Evolutionary conservation across 2,113 vertebrate genomes (phyloP), one percentile per base, ranked within the genome.

Genomic region (Otolemur garnettii): DNA sequence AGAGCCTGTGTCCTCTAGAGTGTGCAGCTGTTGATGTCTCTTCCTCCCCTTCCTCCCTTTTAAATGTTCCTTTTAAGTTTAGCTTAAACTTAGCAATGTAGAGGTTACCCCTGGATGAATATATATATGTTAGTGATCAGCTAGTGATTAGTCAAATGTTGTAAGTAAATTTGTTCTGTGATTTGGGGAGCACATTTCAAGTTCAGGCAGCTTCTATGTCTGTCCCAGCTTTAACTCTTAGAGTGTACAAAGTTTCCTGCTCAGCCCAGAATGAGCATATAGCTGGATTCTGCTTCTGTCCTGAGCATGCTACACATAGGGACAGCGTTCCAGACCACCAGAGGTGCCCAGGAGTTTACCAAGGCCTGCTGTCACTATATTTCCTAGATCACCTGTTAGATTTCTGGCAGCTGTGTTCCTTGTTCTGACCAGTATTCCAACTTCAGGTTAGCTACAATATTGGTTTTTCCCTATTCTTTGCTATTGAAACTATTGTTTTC

Each of bases 341-440:
- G 50, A 35, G 22, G 7, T 4, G 4, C 2, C 53, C 42, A 30
- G 79, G 38, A 75, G 45, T 4, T 19, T 4, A 4, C 14, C 26
- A 19, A 9, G 69, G 33, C 53, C 62, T 33, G 1, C 13, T 2
- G 0, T 7, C 35, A 18, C 14, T 1, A 0, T n/a, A 0, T 86
- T 42, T 55, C 26, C 64, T 38, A 3, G 64, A 4, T 38, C 42
- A 26, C 10, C 64, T 22, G 17, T n/a, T 53, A 38, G 7, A 38
- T 71, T 62, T 22, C 55, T 10, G 21, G n/a, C 66, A 24, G 66
- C 17, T 57, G 42, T 45, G 82, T 35, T 35, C 21, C 33, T 14
- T 72, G 35, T 74, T 55, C 68, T 4, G 6, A 1, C 38, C 26
- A 2, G 19, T 24, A 7, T 45, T 71, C 78, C 38, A 7, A 6